Base-by-base conservation (phyloP, 2,888 invertebrate species). In the Caenorhabditis wallacei region DNA sequence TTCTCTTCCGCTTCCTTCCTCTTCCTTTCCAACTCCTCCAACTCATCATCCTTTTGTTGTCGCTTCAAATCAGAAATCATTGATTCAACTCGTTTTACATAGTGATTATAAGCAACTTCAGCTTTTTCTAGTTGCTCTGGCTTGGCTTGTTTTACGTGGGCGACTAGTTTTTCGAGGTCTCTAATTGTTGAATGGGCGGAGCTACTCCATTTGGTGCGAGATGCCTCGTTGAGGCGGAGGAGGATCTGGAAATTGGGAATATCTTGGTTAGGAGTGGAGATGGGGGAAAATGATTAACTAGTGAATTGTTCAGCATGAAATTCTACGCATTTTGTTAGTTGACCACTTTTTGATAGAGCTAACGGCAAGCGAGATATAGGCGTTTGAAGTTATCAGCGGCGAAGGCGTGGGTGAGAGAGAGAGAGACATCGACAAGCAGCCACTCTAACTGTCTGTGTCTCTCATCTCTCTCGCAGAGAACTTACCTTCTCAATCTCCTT, bases 11-110 rank as follows among this genome's bases (percentile, higher is more conserved):
- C 74, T 24, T 85, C 80, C 90, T 96, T 96, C 94, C 97, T 95
- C 91, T 97, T 96, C 88, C 95, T 95, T 92, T 97, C 96, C 69
- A 98, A 95, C 92, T 95, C 95, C 22, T 94, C 94, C 74, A 97
- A 93, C 92, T 96, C 82, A 56, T 87, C 86, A 5, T 30, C 64
- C 16, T 75, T 80, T 61, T 80, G 54, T 61, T 86, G 86, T 18
- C 63, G 75, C 80, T 80, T 87, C 22, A 88, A 43, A 24, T 75
- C 76, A 8, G 18, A 51, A 48, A 88, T 85, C 18, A 87, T 74
- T 13, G 76, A 53, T 59, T 87, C 87, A 3, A 87, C 87, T 22
- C 59, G 40, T 26, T 70, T 70, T n/a, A 85, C 84, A 59, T 84
- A 86, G 4, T 82, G 54, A 30, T 85, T 84, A 64, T 88, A 88